A percentile compares a stretch with the other conserved stretches of the same genome.
Evolutionary conservation across 2,888 invertebrate species (phyloP).

Genomic region (Periphyllus acericola): DNA sequence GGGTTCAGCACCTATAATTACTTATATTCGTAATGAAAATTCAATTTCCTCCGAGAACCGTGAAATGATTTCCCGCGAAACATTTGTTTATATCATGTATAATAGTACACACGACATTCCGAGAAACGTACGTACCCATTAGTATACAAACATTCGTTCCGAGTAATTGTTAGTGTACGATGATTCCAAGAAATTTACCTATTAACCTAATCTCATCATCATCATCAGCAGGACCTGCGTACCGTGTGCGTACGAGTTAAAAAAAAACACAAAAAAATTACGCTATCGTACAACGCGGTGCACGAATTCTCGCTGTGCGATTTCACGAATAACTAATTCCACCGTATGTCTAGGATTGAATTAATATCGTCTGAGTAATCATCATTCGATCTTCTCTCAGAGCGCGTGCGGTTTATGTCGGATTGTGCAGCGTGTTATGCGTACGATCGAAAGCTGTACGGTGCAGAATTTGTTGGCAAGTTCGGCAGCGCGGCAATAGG

Average conservation of each 20-base stretch:
- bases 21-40: neutral
- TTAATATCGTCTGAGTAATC: neutral
- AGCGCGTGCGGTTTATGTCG: no score
- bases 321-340: slow-evolving; percentile 20
- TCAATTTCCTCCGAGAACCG: neutral
- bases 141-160: no score
- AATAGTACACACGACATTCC: neutral
- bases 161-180: no score
- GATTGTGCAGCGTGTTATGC: neutral
- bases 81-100: neutral
- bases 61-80: slow-evolving; percentile 18
- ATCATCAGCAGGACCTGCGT: neutral
- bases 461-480: no score
- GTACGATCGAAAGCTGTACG: neutral
- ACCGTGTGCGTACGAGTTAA: no score
- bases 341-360: neutral
- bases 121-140: neutral
- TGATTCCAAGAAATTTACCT: neutral
- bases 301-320: neutral
- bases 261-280: neutral
- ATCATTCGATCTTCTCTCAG: neutral
- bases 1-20: no score
- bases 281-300: neutral
- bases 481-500: no score
- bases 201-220: neutral